Conservation (phyloP, 2,888 invertebrate species). For the Pecten maximus region DNA sequence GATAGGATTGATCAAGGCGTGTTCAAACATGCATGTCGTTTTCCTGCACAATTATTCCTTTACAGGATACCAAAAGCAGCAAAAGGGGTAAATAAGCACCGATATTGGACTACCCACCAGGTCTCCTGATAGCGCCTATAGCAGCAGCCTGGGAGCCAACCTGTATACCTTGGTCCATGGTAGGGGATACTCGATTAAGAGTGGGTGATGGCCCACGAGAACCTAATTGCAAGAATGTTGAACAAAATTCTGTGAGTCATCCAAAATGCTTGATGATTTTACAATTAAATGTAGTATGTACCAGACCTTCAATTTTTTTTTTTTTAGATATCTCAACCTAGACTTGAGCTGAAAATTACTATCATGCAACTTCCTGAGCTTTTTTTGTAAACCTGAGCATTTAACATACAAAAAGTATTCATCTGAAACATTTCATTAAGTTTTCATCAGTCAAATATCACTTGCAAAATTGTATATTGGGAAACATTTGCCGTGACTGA, state of each 20-base stretch:
- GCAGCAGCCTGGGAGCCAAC: constrained; percentile 77
- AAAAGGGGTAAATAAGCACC: constrained; percentile 6
- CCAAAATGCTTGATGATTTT: background rate
- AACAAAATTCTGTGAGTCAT: constrained; percentile 29
- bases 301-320: too few relatives aligned
- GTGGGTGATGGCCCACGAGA: constrained; percentile 83
- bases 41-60: background rate
- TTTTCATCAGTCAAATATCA: too few relatives aligned
- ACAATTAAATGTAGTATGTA: too few relatives aligned
- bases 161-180: constrained; percentile 92
- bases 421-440: too few relatives aligned
- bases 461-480: too few relatives aligned
- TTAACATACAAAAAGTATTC: too few relatives aligned
- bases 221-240: constrained; percentile 62
- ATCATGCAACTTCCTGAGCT: too few relatives aligned
- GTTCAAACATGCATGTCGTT: background rate
- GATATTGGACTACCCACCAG: constrained; percentile 49
- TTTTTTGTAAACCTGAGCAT: too few relatives aligned
- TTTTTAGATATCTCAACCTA: too few relatives aligned
- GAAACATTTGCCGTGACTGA: too few relatives aligned
- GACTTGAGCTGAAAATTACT: too few relatives aligned
- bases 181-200: constrained; percentile 81
- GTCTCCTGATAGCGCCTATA: constrained; percentile 44
- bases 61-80: background rate
- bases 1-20: background rate